A percentile compares a stretch with the other conserved stretches of the same genome.
These are phyloP conservation scores for Pangasius krempfi DNA, from an alignment of 2,797 vertebrate species.

Conservation along the genomic window DNA sequence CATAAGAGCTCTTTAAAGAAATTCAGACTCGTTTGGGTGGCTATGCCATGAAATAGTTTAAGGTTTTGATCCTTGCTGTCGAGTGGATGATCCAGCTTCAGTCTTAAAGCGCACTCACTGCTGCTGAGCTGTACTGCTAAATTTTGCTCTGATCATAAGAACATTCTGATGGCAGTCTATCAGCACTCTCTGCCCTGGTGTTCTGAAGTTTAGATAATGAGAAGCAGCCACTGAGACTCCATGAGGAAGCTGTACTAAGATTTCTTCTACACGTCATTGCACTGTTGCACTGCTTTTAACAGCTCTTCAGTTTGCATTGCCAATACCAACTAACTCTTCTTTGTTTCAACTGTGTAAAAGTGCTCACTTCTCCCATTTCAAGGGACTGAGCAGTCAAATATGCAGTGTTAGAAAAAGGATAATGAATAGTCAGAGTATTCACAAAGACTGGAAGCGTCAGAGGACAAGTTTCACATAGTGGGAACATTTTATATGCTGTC, in stretches of 20 bases:
- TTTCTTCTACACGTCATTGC: background rate
- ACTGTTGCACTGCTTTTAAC: background rate
- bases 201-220: background rate
- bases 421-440: background rate
- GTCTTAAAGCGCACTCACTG: background rate
- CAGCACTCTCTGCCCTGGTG: background rate
- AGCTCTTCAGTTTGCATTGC: background rate
- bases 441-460: background rate
- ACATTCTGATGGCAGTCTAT: background rate
- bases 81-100: background rate
- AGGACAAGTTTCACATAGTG: background rate
- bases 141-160: background rate
- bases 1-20: background rate
- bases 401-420: background rate
- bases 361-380: background rate
- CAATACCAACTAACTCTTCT: background rate
- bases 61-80: background rate
- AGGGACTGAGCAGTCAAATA: background rate
- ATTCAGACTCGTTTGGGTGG: background rate
- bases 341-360: background rate
- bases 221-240: background rate
- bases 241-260: background rate
- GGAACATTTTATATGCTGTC: background rate
- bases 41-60: background rate
- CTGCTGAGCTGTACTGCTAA: background rate